Conservation (phyloP, 2,797 vertebrate genomes). For the Melanotaenia pygmaea region DNA sequence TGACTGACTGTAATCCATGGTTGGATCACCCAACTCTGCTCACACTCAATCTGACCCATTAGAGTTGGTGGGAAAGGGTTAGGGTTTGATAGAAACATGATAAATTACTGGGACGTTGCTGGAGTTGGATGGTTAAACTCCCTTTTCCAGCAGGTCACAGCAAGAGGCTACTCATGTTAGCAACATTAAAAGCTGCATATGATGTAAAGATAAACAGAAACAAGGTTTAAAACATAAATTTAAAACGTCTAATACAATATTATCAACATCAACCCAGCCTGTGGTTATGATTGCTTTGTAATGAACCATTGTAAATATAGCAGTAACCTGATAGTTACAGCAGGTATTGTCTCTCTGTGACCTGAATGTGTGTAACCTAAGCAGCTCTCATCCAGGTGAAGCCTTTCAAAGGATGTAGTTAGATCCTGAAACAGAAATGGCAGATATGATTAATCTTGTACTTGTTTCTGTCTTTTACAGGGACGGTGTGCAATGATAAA, state of each 20-base stretch:
- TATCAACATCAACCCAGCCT: neutral
- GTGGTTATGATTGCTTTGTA: conserved; percentile 1
- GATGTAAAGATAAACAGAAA: no score
- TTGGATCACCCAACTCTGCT: no score
- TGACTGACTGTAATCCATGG: no score
- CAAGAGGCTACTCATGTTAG: no score
- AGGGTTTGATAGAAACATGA: no score
- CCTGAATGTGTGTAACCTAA: conserved; percentile 33
- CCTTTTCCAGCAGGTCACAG: no score
- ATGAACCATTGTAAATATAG: conserved; percentile 10
- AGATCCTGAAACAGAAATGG: conserved; percentile 29
- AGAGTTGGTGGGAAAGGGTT: no score
- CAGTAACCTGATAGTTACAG: neutral
- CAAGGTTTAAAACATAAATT: no score
- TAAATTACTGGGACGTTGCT: no score
- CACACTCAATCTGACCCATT: no score
- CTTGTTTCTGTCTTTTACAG: conserved; percentile 34
- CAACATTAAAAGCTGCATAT: no score
- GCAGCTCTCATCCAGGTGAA: conserved; percentile 27
- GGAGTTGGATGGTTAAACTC: no score
- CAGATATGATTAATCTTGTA: conserved; percentile 26
- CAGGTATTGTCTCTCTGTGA: conserved; percentile 12
- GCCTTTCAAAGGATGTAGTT: conserved; percentile 21
- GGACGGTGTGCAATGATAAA: conserved; percentile 33
- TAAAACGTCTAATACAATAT: neutral